A percentile compares a stretch with the other conserved stretches of the same genome.
Evolutionary conservation across 2,888 invertebrate genomes (phyloP).

Genomic region (Hylaea fasciaria): DNA sequence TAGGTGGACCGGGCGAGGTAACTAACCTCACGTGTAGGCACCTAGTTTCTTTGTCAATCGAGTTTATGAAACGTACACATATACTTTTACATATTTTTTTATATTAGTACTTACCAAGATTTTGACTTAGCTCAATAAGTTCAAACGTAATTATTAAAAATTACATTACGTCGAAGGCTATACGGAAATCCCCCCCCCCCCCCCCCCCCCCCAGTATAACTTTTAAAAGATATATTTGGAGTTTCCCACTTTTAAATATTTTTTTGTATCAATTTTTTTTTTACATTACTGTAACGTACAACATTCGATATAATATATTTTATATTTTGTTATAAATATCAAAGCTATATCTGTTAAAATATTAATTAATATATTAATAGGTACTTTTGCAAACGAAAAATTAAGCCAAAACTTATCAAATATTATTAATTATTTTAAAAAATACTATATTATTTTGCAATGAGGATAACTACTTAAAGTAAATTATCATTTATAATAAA

Average conservation of each 20-base stretch:
- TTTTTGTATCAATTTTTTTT: not conserved
- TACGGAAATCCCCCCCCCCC: not conserved
- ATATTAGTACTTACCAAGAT: no score
- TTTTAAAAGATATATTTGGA: no score
- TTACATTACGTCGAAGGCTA: not conserved
- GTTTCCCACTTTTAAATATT: not conserved
- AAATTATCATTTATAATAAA: conserved; percentile 9
- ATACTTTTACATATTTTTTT: no score
- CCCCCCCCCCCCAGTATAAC: no score
- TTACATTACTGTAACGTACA: not conserved
- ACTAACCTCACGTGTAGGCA: no score
- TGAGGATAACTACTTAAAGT: conserved; percentile 8
- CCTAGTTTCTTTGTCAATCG: no score
- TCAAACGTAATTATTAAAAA: conserved; percentile 2
- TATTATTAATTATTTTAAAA: conserved; percentile 4
- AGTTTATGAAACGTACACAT: not conserved
- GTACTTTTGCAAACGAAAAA: no score
- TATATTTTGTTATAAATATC: conserved; percentile 7
- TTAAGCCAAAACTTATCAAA: conserved; percentile 7
- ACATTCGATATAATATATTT: not conserved
- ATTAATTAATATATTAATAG: no score
- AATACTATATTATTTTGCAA: not conserved
- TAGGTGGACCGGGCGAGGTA: no score
- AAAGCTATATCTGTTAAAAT: conserved; percentile 3
- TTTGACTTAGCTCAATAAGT: not conserved